Conservation (phyloP, 2,113 vertebrate genomes). For the Ellobius talpinus region DNA sequence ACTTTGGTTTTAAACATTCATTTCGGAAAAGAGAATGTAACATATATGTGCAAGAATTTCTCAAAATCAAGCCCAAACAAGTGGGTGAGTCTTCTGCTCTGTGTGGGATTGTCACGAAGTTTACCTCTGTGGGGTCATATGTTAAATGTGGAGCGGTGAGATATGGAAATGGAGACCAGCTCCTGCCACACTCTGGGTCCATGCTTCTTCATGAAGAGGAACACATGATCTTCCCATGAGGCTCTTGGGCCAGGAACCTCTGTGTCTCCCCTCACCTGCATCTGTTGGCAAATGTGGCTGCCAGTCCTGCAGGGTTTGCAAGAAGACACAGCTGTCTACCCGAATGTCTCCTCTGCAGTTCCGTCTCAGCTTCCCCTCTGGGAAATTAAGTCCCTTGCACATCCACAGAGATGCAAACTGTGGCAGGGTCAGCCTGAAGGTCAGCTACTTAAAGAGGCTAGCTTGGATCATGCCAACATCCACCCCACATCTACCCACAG, state of each 20-base stretch:
- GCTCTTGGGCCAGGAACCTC: not conserved
- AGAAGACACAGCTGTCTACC: not conserved
- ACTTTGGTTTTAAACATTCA: constrained; percentile 55
- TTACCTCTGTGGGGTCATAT: not conserved
- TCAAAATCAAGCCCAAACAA: constrained; percentile 23
- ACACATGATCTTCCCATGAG: not conserved
- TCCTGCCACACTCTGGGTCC: not conserved
- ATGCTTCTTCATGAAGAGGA: not conserved
- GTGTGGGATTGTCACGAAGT: not conserved
- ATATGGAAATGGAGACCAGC: too few species aligned
- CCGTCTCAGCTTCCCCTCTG: not conserved
- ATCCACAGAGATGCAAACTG: not conserved
- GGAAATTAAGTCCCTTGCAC: not conserved
- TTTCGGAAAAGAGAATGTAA: not conserved
- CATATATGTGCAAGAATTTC: constrained; percentile 2
- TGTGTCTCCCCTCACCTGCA: not conserved
- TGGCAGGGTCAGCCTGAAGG: not conserved
- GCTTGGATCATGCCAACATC: not conserved
- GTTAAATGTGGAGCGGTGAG: rapidly evolving
- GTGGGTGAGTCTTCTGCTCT: not conserved
- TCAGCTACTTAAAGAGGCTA: not conserved
- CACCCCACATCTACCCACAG: rapidly evolving
- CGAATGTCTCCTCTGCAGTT: rapidly evolving
- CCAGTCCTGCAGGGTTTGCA: too few species aligned
- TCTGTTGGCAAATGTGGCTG: rapidly evolving